Base-by-base conservation (phyloP, 1,140 invertebrate genomes). In the Homarus americanus region DNA sequence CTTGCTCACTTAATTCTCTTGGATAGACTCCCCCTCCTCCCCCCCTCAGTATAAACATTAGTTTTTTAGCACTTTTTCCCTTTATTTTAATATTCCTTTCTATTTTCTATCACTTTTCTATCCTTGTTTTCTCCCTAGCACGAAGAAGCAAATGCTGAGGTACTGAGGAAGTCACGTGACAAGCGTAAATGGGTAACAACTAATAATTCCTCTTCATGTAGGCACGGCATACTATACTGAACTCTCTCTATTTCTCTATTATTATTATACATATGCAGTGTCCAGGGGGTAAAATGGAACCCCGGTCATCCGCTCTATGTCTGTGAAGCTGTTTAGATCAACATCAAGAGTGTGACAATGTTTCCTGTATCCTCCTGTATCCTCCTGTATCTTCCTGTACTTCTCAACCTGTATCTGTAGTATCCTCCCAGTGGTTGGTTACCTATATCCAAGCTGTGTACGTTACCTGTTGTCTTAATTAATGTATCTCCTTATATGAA, bases 111-210 rank as follows among this genome's bases (percentile, higher is more conserved):
- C 53, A 32, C 32, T 69, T 85, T 75, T 91, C 89, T 91, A 41
- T 80, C 72, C 53, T 87, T 69, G 36, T 40, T 72, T 84, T 34
- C 78, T 44, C 91, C 76, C 86, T 85, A 92, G 91, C 91, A 92
- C 91, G 72, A 80, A 92, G 91, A 92, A 88, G 83, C 82, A 87
- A 92, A 92, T 89, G 91, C 91, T 69, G 91, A 92, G 91, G 91
- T 92, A 92, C 87, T 69, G 87, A 92, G 82, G 82, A 84, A 44
- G 58, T 79, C 83, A 49, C 53, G 69, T 53, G 85, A 69, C 73
- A 82, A 53, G 40, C 66, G 78, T 82, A 73, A 49, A 82, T 82
- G 78, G 87, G 87, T 89, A 89, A 82, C 87, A 89, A 28, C 41
- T 63, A 80, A 72, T 75, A 53, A 73, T 82, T 80, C 80, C 75